These are phyloP conservation scores for Hemiprocne comata DNA, from an alignment of 2,113 vertebrate species.

Conservation along the genomic window DNA sequence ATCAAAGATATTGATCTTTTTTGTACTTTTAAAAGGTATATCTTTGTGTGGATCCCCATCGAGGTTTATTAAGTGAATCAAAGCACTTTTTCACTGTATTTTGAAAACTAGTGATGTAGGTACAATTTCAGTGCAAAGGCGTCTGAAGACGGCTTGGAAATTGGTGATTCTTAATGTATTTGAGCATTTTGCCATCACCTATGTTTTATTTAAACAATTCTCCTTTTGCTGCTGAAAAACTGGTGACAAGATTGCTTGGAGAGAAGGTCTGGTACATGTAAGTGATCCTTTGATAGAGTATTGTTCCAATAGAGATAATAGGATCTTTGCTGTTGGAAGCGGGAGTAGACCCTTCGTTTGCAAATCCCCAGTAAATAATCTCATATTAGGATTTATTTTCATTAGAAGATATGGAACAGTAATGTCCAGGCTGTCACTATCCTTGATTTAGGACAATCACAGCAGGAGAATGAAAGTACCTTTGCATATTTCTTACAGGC, in stretches of 20 bases:
- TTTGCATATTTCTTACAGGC: background rate
- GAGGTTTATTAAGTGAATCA: background rate
- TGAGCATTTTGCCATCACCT: background rate
- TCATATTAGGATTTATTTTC: background rate
- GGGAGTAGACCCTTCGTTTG: background rate
- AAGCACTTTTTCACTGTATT: background rate
- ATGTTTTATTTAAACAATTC: background rate
- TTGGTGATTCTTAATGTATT: background rate
- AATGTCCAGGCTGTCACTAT: background rate
- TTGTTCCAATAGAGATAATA: fast-evolving
- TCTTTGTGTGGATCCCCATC: background rate
- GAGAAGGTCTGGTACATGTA: background rate
- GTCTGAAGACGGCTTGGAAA: background rate
- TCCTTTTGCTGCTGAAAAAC: background rate
- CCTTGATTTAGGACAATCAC: background rate
- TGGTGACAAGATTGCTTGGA: background rate
- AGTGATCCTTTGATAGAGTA: background rate
- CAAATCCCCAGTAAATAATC: background rate
- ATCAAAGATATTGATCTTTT: background rate
- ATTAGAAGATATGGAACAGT: background rate
- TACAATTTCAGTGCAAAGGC: background rate
- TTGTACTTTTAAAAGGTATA: background rate
- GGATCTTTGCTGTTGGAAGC: background rate
- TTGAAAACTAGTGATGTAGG: background rate
- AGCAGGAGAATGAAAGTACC: background rate